Base-by-base conservation (phyloP, 2,797 vertebrate genomes). In the Lindbergichthys nudifrons region DNA sequence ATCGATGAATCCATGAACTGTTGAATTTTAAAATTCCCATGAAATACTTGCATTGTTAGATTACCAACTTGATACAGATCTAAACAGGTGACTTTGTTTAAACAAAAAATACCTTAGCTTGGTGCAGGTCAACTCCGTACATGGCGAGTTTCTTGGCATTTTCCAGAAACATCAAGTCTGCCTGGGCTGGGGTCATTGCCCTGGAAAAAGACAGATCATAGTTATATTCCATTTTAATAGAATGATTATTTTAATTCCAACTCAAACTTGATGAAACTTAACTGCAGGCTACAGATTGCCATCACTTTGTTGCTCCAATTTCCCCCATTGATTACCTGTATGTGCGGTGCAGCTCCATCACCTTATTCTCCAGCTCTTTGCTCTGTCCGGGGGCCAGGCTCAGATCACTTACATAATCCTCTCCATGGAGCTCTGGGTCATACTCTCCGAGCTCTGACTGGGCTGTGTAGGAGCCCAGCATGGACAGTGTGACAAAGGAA, bases 91-190 rank as follows among this genome's bases (percentile, higher is more conserved):
- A 67, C 12, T 41, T 10, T n/a, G 21, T 26, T 23, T 0, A 19
- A 30, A 63, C 26, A 18, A 57, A 48, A 56, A 19, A 63, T 90
- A 98, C 98, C 96, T 98, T 98, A 79, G 97, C 98, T 87, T 97
- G 96, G 89, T 99, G 98, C 88, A 98, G 95, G 84, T 99, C 97
- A 3, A 99, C 96, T 77, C 98, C 98, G 79, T 99, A 99, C 98
- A 99, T 97, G 0, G 97, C 96, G 0, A 99, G 95, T 82, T 97
- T 98, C 92, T 97, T 98, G 83, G 97, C 97, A 85, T 98, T 99
- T 93, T 99, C 97, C 78, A 99, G 95, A 88, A 98, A 99, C 92
- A 96, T 92, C 92, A 97, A 84, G 83, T 99, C 98, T 74, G 98
- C 98, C 82, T 99, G 97, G 73, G 97, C 97, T 80, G 98, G 97